phyloP scores from a whole-genome alignment of 2,888 invertebrate genomes.

The Metellina segmentata region DNA sequence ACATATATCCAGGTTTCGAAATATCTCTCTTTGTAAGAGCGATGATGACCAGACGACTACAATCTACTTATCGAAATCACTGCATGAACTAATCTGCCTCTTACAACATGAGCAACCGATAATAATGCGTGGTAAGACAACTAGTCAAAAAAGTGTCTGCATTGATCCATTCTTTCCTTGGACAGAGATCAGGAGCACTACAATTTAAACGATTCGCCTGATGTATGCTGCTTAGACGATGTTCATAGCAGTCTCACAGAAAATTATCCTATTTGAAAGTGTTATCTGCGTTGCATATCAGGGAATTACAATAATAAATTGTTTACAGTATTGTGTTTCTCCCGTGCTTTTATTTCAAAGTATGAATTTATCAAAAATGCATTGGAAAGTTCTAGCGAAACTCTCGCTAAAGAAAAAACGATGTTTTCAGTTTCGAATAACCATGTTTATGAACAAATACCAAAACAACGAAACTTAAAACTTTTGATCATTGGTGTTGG shows the following conservation, averaged over 20 bases:
- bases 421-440: constrained; percentile 10
- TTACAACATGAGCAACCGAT: background rate
- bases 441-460: constrained; percentile 25
- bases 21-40: constrained; percentile 19
- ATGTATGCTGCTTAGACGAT: constrained; percentile 28
- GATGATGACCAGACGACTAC: constrained; percentile 1
- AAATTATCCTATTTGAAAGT: background rate
- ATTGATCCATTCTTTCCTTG: constrained; percentile 5
- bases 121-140: background rate
- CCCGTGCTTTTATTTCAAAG: background rate
- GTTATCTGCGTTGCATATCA: constrained; percentile 30
- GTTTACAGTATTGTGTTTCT: constrained; percentile 29
- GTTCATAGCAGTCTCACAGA: background rate
- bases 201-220: background rate
- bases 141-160: constrained; percentile 6
- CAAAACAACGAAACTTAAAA: constrained; percentile 25
- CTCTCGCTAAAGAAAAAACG: constrained; percentile 8
- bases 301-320: background rate
- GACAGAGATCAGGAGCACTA: background rate
- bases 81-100: constrained; percentile 9
- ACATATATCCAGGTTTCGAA: constrained; percentile 50
- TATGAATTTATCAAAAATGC: too few relatives aligned
- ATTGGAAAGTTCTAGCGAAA: background rate
- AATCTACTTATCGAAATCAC: constrained; percentile 34
- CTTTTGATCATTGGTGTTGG: constrained; percentile 41